These are phyloP conservation scores for Myotis pilosus DNA, from an alignment of 2,797 vertebrate genomes.

Conservation along the genomic window DNA sequence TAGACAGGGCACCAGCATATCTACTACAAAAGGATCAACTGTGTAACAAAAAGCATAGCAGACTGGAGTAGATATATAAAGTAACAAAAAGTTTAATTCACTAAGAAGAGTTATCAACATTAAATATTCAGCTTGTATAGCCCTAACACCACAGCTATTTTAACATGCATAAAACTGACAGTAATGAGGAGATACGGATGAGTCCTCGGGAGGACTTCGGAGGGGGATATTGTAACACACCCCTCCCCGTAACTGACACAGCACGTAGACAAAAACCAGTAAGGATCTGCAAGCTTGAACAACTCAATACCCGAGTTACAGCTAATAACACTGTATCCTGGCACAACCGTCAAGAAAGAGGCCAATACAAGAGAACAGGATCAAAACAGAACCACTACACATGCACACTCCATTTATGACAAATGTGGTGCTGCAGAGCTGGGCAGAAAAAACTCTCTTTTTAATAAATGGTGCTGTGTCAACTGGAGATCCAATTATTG, in stretches of 20 bases:
- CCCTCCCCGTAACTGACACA: background rate
- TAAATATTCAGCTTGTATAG: background rate
- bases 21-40: background rate
- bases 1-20: background rate
- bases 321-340: background rate
- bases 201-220: background rate
- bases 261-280: background rate
- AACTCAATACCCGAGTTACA: background rate
- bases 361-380: background rate
- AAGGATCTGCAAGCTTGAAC: background rate
- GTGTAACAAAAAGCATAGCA: background rate
- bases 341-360: background rate
- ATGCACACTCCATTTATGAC: background rate
- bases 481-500: background rate
- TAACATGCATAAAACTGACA: background rate
- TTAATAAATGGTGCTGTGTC: background rate
- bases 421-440: background rate
- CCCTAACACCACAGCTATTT: background rate
- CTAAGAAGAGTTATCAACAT: background rate
- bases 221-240: background rate
- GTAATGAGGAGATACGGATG: background rate
- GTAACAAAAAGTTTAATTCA: background rate
- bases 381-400: background rate
- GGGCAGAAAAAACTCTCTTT: background rate
- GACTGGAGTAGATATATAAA: background rate